These are phyloP conservation scores for Holacanthella duospinosa DNA, from an alignment of 2,888 invertebrate species.

Conservation along the genomic window DNA sequence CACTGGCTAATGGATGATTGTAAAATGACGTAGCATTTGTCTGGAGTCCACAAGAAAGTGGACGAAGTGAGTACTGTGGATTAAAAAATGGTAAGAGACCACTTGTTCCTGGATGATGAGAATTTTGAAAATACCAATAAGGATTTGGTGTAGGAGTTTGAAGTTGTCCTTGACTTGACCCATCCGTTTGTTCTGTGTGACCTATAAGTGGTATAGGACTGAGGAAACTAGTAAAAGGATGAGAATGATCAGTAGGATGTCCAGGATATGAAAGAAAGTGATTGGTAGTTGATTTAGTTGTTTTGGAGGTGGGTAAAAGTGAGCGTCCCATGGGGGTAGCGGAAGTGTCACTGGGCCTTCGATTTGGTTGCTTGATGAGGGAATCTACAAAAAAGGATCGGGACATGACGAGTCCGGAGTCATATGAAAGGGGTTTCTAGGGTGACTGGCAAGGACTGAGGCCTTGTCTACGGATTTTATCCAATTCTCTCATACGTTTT, in stretches of 20 bases:
- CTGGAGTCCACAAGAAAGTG: background rate
- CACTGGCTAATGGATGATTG: background rate
- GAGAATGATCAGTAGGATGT: background rate
- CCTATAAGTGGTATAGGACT: slow-evolving; percentile 11
- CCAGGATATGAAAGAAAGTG: slow-evolving; percentile 4
- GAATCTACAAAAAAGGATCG: slow-evolving; percentile 26
- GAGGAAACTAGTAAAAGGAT: slow-evolving; percentile 12
- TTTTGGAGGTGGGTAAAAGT: background rate
- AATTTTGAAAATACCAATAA: background rate
- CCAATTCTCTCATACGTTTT: background rate
- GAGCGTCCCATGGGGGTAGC: background rate
- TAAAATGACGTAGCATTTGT: background rate
- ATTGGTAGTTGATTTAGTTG: slow-evolving; percentile 1
- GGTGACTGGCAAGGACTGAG: background rate
- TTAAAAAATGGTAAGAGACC: slow-evolving; percentile 17
- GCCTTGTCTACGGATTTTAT: background rate
- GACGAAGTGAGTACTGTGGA: background rate
- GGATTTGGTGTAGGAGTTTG: slow-evolving; percentile 3
- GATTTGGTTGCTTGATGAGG: slow-evolving; percentile 16
- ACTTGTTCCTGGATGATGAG: slow-evolving; percentile 2
- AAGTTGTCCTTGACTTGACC: background rate
- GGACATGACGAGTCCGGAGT: slow-evolving; percentile 14
- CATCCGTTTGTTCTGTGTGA: background rate
- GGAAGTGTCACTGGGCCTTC: background rate
- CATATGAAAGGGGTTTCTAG: slow-evolving; percentile 2